These are phyloP conservation scores for Charaxes varanes DNA, from an alignment of 1,140 invertebrate species.

Conservation along the genomic window DNA sequence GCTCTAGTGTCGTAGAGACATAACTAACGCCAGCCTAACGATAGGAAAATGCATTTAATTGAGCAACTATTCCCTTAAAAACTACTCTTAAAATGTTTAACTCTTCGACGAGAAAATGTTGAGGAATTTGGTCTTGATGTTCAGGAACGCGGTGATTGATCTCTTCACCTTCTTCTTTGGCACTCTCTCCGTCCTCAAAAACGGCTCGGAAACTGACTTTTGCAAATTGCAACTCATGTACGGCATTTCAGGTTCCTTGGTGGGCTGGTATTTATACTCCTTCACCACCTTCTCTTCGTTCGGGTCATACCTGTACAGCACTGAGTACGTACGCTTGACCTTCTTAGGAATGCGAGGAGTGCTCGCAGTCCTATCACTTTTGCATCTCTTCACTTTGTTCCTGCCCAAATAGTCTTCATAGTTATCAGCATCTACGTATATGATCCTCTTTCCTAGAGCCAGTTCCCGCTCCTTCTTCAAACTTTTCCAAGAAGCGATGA, in stretches of 20 bases:
- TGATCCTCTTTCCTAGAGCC: constrained; percentile 55
- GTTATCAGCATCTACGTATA: constrained; percentile 55
- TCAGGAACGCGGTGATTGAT: constrained; percentile 59
- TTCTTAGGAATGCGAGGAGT: constrained; percentile 43
- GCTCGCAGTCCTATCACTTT: constrained; percentile 53
- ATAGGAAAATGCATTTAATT: constrained; percentile 58
- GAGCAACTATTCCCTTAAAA: constrained; percentile 53
- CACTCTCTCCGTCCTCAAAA: constrained; percentile 41
- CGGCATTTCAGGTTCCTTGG: constrained; percentile 31
- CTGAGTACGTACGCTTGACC: constrained; percentile 65
- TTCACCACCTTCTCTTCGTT: constrained; percentile 62
- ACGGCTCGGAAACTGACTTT: constrained; percentile 57
- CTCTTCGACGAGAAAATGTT: constrained; percentile 63
- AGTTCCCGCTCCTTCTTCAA: constrained; percentile 64
- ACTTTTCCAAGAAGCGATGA: constrained; percentile 64
- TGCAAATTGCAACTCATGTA: constrained; percentile 31
- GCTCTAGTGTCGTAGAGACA: constrained; percentile 5
- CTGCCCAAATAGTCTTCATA: constrained; percentile 64
- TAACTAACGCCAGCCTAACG: constrained; percentile 9
- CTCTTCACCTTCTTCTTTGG: constrained; percentile 65
- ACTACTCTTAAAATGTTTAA: constrained; percentile 31
- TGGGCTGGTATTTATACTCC: constrained; percentile 62
- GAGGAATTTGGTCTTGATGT: constrained; percentile 63
- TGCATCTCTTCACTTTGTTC: constrained; percentile 64
- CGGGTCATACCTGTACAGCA: constrained; percentile 63